A percentile compares a stretch with the other conserved stretches of the same genome.
Evolutionary conservation across 2,888 invertebrate species (phyloP).

Genomic region (Drosophila testacea): DNA sequence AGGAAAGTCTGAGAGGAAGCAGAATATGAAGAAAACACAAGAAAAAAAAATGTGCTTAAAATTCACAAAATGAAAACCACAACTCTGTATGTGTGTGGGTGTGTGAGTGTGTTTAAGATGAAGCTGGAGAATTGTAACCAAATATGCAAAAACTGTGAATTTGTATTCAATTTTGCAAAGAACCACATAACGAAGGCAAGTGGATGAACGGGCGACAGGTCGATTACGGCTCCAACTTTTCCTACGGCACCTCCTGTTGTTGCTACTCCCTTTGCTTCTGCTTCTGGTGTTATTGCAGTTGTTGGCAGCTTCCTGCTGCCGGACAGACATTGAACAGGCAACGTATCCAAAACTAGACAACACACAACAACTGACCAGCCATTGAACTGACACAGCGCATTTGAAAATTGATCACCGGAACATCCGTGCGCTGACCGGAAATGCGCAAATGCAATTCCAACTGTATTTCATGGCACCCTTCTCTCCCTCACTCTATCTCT

Average conservation of each 20-base stretch:
- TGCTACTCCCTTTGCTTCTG: neutral
- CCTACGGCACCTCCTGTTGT: neutral
- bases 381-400: conserved; percentile 72
- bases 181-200: conserved; percentile 50
- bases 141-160: conserved; percentile 72
- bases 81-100: conserved; percentile 20
- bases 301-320: conserved; percentile 4
- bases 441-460: conserved; percentile 76
- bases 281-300: conserved; percentile 2
- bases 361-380: conserved; percentile 43
- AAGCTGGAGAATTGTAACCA: conserved; percentile 43
- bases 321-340: conserved; percentile 22
- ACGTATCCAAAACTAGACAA: conserved; percentile 32
- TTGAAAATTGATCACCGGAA: conserved; percentile 80
- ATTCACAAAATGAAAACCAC: conserved; percentile 48
- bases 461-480: conserved; percentile 38
- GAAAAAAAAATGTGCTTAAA: conserved; percentile 49
- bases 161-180: conserved; percentile 67
- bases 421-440: conserved; percentile 79
- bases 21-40: conserved; percentile 20
- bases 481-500: conserved; percentile 10
- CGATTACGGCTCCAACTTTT: conserved; percentile 32
- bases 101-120: conserved; percentile 24
- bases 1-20: conserved; percentile 14
- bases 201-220: conserved; percentile 62